Conservation (phyloP, 2,113 vertebrate species). For the Pholis gunnellus region DNA sequence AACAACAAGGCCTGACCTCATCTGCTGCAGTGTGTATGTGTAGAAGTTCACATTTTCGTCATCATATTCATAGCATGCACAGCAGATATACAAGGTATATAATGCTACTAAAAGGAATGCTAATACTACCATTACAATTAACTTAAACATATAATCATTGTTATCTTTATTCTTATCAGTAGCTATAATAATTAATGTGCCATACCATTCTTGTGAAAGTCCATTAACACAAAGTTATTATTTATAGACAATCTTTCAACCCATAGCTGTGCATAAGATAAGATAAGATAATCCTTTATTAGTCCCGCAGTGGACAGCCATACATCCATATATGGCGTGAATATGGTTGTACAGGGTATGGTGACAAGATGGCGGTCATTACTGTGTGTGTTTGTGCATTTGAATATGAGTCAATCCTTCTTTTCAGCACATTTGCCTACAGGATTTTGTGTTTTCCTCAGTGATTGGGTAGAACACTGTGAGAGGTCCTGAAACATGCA, state of each 20-base stretch:
- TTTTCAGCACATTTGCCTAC: conserved; percentile 79
- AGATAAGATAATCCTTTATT: too few species aligned
- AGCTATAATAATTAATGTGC: background rate
- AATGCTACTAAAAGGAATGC: background rate
- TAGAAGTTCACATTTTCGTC: background rate
- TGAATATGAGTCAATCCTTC: conserved; percentile 70
- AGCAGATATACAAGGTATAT: background rate
- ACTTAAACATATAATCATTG: background rate
- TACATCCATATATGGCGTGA: conserved; percentile 43
- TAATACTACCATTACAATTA: background rate
- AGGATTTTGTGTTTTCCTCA: conserved; percentile 48
- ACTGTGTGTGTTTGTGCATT: conserved; percentile 54
- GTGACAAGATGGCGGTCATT: background rate
- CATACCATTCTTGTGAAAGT: background rate
- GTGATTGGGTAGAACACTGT: conserved; percentile 70
- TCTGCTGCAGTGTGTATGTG: background rate
- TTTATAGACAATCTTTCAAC: conserved; percentile 33
- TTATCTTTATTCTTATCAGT: background rate
- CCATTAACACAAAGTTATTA: background rate
- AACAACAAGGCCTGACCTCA: background rate
- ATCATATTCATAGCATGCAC: background rate
- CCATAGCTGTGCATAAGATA: conserved; percentile 3
- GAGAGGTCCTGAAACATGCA: conserved; percentile 77
- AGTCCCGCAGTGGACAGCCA: too few species aligned
- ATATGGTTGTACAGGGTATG: conserved; percentile 1